Percentiles rank a stretch among this genome's conserved stretches.
Evolutionary conservation across 2,888 invertebrate species (phyloP).

Genomic region (Cephalotes varians): DNA sequence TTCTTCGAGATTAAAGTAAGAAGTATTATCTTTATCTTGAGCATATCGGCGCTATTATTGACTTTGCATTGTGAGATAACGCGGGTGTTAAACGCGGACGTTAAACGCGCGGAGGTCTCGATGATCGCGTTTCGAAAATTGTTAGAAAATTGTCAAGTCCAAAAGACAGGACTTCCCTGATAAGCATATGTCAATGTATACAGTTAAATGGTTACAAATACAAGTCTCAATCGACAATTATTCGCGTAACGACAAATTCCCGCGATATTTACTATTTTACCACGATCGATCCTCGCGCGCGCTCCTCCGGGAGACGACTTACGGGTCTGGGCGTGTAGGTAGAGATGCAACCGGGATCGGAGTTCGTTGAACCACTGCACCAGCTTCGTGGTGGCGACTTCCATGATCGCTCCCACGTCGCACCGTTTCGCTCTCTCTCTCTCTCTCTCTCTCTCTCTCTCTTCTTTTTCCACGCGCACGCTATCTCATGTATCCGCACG

Average conservation of each 20-base stretch:
- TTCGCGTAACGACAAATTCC: neutral
- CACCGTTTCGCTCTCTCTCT: constrained; percentile 52
- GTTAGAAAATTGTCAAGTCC: neutral
- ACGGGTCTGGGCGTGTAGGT: constrained; percentile 82
- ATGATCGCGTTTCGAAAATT: neutral
- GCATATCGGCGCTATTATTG: neutral
- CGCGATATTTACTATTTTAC: neutral
- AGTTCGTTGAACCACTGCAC: constrained; percentile 82
- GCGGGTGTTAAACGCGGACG: neutral
- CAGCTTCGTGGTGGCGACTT: constrained; percentile 79
- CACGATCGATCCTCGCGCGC: neutral
- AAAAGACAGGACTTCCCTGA: too few relatives aligned
- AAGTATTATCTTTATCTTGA: too few relatives aligned
- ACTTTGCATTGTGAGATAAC: neutral
- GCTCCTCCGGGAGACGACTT: constrained; percentile 73
- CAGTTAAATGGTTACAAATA: neutral
- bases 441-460: constrained; percentile 22
- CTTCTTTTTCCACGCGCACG: neutral
- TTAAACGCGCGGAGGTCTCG: neutral
- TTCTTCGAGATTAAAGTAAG: neutral
- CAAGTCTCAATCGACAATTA: neutral
- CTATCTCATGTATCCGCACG: constrained; percentile 11
- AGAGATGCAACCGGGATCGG: constrained; percentile 81
- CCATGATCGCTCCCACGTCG: constrained; percentile 73
- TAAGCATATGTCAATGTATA: neutral